phyloP scores from a whole-genome alignment of 2,113 vertebrate species.

The Meriones unguiculatus region DNA sequence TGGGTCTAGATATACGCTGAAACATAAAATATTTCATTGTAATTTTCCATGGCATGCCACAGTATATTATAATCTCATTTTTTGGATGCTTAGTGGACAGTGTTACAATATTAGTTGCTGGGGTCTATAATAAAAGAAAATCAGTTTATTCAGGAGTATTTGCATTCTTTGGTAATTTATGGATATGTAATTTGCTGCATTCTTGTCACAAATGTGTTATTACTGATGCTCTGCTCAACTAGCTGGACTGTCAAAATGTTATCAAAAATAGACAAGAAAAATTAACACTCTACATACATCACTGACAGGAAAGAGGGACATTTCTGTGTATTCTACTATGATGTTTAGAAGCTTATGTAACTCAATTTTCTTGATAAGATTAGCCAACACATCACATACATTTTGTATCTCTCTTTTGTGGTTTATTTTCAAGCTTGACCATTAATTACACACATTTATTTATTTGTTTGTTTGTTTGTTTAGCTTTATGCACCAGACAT shows the following conservation, averaged over 20 bases:
- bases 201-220: background rate
- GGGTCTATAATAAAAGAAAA: background rate
- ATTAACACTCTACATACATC: background rate
- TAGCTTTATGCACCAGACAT: background rate
- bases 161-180: background rate
- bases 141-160: background rate
- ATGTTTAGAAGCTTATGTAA: background rate
- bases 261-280: constrained; percentile 15
- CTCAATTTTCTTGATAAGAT: background rate
- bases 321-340: background rate
- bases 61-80: background rate
- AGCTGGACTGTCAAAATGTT: background rate
- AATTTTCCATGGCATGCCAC: background rate
- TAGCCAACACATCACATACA: background rate
- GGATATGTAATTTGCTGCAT: background rate
- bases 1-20: background rate
- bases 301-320: background rate
- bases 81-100: background rate
- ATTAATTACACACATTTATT: background rate
- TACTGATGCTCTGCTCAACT: background rate
- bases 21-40: background rate
- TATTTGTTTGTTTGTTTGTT: background rate
- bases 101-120: background rate
- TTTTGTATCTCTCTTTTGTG: background rate
- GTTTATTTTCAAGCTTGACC: background rate